Evolutionary conservation across 2,888 invertebrate species (phyloP).

Genomic region (Lacanobia oleracea): DNA sequence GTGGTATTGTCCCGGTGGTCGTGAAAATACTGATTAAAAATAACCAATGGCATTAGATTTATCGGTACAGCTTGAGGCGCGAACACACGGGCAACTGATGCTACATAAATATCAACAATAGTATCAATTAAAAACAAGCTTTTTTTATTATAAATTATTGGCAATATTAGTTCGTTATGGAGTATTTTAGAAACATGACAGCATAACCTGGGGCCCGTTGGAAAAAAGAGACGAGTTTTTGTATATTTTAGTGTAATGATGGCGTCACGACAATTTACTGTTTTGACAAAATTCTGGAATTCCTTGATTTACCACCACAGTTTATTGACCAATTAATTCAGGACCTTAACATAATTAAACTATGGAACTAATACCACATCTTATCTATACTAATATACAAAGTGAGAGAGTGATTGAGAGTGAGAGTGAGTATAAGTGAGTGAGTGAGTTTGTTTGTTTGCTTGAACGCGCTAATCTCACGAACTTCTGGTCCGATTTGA

Average conservation of each 20-base stretch:
- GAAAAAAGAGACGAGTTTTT: not conserved
- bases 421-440: no score
- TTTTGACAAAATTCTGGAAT: no score
- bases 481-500: no score
- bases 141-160: not conserved
- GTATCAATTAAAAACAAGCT: not conserved
- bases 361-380: not conserved
- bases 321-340: not conserved
- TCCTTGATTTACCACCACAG: not conserved
- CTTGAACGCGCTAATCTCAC: no score
- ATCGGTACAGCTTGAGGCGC: slow-evolving; percentile 11
- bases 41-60: not conserved
- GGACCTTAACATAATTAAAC: not conserved
- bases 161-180: not conserved
- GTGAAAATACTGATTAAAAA: slow-evolving; percentile 30
- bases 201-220: no score
- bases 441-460: no score
- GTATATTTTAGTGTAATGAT: not conserved
- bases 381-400: no score
- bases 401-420: no score
- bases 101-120: not conserved
- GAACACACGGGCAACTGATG: not conserved
- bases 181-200: not conserved
- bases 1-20: not conserved
- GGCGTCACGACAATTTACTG: no score